Conservation (phyloP, 1,140 invertebrate genomes). For the Pseudomyrmex pallidus region DNA sequence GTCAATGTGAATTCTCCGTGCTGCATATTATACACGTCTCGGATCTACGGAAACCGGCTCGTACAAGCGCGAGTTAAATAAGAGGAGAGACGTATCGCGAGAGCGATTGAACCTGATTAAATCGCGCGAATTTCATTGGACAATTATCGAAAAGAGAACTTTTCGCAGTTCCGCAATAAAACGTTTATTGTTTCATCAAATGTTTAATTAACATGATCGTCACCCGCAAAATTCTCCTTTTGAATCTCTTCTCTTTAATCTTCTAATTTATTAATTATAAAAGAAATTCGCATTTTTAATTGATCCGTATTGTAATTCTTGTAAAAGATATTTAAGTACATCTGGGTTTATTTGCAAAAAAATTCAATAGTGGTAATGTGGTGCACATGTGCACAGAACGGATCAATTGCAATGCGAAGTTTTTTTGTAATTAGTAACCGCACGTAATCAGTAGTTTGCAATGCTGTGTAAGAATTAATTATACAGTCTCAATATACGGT, state of each 20-base stretch:
- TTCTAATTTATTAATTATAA: no score
- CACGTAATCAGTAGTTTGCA: not conserved
- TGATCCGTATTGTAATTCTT: not conserved
- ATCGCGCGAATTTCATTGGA: not conserved
- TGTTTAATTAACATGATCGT: not conserved
- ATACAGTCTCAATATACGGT: constrained; percentile 1
- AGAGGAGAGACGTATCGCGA: not conserved
- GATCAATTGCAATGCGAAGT: constrained; percentile 1
- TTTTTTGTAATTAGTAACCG: constrained; percentile 10
- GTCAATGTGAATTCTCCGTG: not conserved
- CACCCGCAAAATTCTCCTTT: no score
- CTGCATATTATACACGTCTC: not conserved
- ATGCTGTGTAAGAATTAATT: constrained; percentile 44
- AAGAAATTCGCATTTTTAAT: no score
- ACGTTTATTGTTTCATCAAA: not conserved
- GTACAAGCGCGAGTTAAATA: constrained; percentile 11
- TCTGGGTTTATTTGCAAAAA: not conserved
- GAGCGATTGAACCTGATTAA: not conserved
- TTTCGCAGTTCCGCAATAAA: not conserved
- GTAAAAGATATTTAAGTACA: not conserved
- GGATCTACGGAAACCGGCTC: not conserved
- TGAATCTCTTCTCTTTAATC: not conserved
- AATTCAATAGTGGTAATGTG: not conserved
- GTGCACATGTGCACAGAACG: not conserved
- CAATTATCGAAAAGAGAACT: not conserved